Percentiles rank a stretch among this genome's conserved stretches.
Conservation (phyloP, 2,797 vertebrate species). For the Galago senegalensis region DNA sequence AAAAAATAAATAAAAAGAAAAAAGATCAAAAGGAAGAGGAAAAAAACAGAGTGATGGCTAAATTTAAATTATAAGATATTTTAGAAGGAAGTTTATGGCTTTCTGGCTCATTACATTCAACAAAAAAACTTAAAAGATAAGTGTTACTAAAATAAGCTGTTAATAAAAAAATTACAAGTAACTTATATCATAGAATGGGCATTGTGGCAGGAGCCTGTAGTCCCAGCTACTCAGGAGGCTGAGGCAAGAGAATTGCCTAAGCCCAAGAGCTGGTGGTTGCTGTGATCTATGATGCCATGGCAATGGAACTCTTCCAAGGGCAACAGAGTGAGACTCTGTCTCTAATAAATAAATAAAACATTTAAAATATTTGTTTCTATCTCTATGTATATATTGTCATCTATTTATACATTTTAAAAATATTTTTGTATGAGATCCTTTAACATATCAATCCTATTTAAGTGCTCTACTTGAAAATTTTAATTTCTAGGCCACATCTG, state of each 20-base stretch:
- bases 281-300: too few relatives aligned
- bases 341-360: too few relatives aligned
- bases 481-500: not conserved
- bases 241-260: too few relatives aligned
- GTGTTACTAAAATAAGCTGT: not conserved
- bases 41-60: not conserved
- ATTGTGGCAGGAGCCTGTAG: too few relatives aligned
- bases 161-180: not conserved
- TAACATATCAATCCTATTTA: not conserved
- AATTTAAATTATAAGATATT: slow-evolving; percentile 22
- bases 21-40: not conserved
- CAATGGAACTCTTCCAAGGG: too few relatives aligned
- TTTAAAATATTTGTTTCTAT: not conserved
- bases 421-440: not conserved
- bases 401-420: not conserved
- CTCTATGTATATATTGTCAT: not conserved
- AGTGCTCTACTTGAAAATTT: not conserved
- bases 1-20: too few relatives aligned
- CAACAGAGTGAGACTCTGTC: too few relatives aligned
- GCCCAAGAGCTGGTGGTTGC: too few relatives aligned
- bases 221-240: too few relatives aligned
- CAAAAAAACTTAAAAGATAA: not conserved
- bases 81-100: not conserved
- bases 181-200: not conserved
- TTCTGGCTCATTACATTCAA: not conserved